Percentiles rank a stretch among this genome's conserved stretches.
phyloP scores from a whole-genome alignment of 2,797 vertebrate species.

The Leucoraja ocellata region DNA sequence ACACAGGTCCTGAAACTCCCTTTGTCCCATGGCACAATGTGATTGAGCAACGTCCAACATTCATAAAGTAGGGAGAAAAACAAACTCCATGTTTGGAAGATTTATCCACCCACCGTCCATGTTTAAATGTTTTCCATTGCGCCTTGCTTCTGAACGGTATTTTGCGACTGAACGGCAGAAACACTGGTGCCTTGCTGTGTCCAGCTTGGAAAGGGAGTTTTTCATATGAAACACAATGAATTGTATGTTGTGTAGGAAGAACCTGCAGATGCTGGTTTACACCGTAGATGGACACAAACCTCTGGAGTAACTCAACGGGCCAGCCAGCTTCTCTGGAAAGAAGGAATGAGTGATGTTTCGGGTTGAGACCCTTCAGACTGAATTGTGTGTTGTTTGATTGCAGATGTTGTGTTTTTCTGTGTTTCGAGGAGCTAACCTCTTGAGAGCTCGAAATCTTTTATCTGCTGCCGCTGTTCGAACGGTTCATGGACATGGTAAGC shows the following conservation, averaged over 20 bases:
- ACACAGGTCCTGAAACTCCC: too few relatives aligned
- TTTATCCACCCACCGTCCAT: background rate
- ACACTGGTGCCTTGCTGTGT: background rate
- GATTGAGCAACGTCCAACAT: too few relatives aligned
- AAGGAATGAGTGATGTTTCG: too few relatives aligned
- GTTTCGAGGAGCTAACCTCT: background rate
- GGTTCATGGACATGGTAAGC: conserved; percentile 43
- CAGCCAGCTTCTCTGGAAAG: too few relatives aligned
- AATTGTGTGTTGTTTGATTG: background rate
- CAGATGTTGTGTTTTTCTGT: conserved; percentile 7
- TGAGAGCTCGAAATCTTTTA: conserved; percentile 36
- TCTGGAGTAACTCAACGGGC: too few relatives aligned
- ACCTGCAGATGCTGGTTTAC: background rate
- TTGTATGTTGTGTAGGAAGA: background rate
- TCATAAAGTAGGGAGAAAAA: too few relatives aligned
- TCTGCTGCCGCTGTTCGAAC: conserved; percentile 40
- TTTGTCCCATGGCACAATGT: too few relatives aligned
- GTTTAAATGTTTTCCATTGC: background rate
- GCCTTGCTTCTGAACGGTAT: background rate
- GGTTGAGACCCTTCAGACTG: too few relatives aligned
- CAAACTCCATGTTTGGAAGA: too few relatives aligned
- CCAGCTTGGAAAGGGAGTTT: too few relatives aligned
- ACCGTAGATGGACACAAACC: too few relatives aligned
- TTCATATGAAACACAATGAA: background rate
- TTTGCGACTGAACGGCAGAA: too few relatives aligned